phyloP scores from a whole-genome alignment of 1,140 invertebrate genomes.

The Papilio polyxenes region DNA sequence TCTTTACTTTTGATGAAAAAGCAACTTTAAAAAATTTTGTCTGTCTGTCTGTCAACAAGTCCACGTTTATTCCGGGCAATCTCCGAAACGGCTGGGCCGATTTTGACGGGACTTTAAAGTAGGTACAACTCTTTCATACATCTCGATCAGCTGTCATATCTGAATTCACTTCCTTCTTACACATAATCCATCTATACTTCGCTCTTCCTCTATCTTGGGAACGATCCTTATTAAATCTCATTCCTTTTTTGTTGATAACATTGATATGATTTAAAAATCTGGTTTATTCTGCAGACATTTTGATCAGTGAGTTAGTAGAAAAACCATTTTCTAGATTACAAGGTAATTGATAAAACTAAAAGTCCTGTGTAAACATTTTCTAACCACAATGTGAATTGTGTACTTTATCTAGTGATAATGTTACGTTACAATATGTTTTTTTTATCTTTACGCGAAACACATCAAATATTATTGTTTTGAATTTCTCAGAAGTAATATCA shows the following conservation, averaged over 20 bases:
- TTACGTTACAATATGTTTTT: neutral
- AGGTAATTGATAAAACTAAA: neutral
- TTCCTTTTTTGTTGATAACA: neutral
- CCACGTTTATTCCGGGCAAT: no score
- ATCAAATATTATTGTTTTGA: slow-evolving; percentile 21
- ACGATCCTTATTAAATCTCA: no score
- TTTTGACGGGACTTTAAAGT: no score
- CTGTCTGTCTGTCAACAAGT: no score
- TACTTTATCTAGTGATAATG: neutral
- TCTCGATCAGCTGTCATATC: no score
- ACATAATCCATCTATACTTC: no score
- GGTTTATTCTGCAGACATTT: neutral
- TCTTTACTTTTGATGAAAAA: no score
- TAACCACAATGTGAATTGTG: neutral
- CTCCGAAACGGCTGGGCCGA: no score
- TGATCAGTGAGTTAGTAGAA: neutral
- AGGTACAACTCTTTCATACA: no score
- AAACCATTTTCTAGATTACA: neutral
- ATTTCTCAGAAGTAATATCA: slow-evolving; percentile 1
- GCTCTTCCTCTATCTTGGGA: no score
- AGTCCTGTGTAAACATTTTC: neutral
- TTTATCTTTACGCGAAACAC: slow-evolving; percentile 26
- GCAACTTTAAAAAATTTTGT: no score
- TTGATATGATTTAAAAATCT: neutral
- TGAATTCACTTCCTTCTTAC: no score